Conservation (phyloP, 2,888 invertebrate genomes). For the Capitulum mitella region DNA sequence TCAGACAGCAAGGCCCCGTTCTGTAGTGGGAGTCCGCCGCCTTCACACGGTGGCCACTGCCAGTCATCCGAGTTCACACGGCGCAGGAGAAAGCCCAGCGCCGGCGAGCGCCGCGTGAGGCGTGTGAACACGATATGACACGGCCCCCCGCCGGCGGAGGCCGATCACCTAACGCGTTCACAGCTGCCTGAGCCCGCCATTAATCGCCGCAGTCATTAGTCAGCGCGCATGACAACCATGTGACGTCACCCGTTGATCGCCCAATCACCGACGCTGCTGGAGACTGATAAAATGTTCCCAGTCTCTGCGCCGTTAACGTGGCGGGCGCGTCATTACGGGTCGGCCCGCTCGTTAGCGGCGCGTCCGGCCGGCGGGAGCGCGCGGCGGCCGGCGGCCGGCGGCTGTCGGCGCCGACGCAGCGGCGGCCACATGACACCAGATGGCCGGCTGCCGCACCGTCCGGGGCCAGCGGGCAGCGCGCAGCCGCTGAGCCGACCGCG, state of each 20-base stretch:
- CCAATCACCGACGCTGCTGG: constrained; percentile 10
- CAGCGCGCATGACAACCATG: not conserved
- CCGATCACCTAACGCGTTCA: not conserved
- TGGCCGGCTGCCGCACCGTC: not conserved
- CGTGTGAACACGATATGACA: constrained; percentile 3
- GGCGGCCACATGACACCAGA: too few relatives aligned
- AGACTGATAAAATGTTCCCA: not conserved
- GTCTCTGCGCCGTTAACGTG: not conserved
- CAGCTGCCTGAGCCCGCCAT: not conserved
- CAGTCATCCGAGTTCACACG: too few relatives aligned
- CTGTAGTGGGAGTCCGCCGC: too few relatives aligned
- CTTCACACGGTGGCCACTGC: too few relatives aligned
- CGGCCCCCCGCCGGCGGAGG: not conserved
- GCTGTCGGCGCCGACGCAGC: not conserved
- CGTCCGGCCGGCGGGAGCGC: not conserved
- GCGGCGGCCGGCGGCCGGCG: not conserved
- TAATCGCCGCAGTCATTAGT: not conserved
- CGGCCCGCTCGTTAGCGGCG: not conserved
- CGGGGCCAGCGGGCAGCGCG: not conserved
- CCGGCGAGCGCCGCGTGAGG: not conserved
- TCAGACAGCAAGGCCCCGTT: too few relatives aligned
- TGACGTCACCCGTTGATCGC: constrained; percentile 1
- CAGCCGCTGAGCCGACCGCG: not conserved
- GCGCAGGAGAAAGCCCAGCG: too few relatives aligned
- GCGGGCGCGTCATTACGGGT: not conserved